Evolutionary conservation across 2,113 vertebrate species (phyloP).

Genomic region (Carettochelys insculpta): DNA sequence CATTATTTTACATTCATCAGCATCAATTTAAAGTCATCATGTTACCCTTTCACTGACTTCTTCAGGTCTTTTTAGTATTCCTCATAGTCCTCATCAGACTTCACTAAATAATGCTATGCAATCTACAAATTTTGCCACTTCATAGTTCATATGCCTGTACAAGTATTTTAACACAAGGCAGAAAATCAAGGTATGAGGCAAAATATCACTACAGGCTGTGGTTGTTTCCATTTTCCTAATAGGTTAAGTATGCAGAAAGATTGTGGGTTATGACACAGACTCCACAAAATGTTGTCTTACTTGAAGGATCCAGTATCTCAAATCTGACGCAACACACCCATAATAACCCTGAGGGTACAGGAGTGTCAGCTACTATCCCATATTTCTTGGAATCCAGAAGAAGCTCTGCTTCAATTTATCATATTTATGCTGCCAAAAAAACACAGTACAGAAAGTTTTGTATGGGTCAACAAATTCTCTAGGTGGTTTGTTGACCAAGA

Average conservation of each 20-base stretch:
- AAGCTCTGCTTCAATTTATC: background rate
- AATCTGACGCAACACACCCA: background rate
- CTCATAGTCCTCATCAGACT: background rate
- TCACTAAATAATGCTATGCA: background rate
- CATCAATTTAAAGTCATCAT: background rate
- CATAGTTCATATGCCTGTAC: background rate
- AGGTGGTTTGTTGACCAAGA: background rate
- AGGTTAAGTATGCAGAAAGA: background rate
- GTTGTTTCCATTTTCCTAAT: background rate
- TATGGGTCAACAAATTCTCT: background rate
- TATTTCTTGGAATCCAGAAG: background rate
- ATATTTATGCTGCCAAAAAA: background rate
- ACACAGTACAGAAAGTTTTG: background rate
- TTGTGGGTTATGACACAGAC: background rate
- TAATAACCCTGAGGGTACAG: background rate
- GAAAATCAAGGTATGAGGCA: background rate
- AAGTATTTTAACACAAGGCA: background rate
- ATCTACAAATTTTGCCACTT: background rate
- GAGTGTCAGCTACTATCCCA: background rate
- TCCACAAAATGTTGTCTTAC: background rate
- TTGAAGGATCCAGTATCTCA: background rate
- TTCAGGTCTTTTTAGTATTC: background rate
- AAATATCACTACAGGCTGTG: background rate
- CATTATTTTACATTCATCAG: background rate
- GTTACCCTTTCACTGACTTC: background rate